Base-by-base conservation (phyloP, 2,113 vertebrate genomes). In the Vulpes ferrilata region DNA sequence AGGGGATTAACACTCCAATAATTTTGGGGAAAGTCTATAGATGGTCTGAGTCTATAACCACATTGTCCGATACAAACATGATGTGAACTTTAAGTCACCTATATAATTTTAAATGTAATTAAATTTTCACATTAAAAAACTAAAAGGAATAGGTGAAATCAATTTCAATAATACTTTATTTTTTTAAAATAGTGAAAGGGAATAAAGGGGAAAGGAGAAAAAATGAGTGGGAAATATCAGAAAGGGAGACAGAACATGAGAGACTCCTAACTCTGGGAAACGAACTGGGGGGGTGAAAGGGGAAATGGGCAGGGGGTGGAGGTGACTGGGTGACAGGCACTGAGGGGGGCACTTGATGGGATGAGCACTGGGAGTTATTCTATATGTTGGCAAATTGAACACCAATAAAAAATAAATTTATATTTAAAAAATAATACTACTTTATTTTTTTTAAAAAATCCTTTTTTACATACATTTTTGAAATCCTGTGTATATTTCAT, bases 61-160 rank as follows among this genome's bases (percentile, higher is more conserved):
- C 27, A 65, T 3, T 78, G 5, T 38, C 69, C 35, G 71, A n/a
- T 86, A 91, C 15, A 89, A 95, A 53, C 7, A n/a, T 35, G 83
- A 57, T 51, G 12, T 13, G 20, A 86, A 20, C 2, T 7, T 2
- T 92, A 73, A 93, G 10, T 86, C 12, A 59, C n/a, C 2, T 55
- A 59, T 67, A 9, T 51, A 67, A 96, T 79, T 82, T 95, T 55
- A 93, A 95, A 76, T 85, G 17, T 15, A 91, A 81, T 43, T 73
- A 89, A 67, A 76, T 19, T 85, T 55, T 30, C 30, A 96, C 8
- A 84, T 73, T 89, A 84, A 74, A 30, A 79, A 32, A 55, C 1
- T 11, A n/a, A 90, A 96, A 38, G 17, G 80, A 57, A 93, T 16
- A 85, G 11, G 35, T 19, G 64, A 79, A 80, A 88, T 22, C 73